Conservation (phyloP, 2,888 invertebrate species). For the Allacma fusca region DNA sequence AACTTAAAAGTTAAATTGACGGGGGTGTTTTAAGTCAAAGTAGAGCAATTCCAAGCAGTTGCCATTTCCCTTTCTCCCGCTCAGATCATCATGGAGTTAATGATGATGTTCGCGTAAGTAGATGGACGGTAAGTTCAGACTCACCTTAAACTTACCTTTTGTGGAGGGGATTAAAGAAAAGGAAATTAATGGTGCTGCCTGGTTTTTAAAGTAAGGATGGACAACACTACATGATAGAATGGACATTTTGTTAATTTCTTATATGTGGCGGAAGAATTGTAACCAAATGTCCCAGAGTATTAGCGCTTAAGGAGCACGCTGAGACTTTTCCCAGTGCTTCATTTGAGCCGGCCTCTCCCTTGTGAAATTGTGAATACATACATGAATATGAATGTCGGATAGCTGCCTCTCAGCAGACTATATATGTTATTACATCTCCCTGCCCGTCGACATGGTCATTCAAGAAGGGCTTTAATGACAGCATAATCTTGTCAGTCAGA, state of each 20-base stretch:
- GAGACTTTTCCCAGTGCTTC: too few species aligned
- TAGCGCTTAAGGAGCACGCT: too few species aligned
- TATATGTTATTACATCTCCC: background rate
- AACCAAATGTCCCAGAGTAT: too few species aligned
- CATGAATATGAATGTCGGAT: too few species aligned
- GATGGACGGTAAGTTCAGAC: background rate
- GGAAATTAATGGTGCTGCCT: slow-evolving; percentile 32
- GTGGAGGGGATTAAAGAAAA: slow-evolving; percentile 25
- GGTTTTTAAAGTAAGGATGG: background rate
- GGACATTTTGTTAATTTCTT: too few species aligned
- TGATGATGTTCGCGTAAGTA: slow-evolving; percentile 20
- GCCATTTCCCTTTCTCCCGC: slow-evolving; percentile 9
- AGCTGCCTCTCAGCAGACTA: too few species aligned
- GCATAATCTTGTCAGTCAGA: slow-evolving; percentile 42
- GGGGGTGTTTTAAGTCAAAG: background rate
- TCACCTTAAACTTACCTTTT: slow-evolving; percentile 14
- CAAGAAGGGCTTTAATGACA: slow-evolving; percentile 36
- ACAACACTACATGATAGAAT: background rate
- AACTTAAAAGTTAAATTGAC: background rate
- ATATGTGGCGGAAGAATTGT: too few species aligned
- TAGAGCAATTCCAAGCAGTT: background rate
- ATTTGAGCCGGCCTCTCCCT: too few species aligned
- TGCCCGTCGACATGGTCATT: slow-evolving; percentile 15
- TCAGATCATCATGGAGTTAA: slow-evolving; percentile 7
- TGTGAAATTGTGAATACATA: too few species aligned